Percentiles rank a stretch among this genome's conserved stretches.
Conservation (phyloP, 2,113 vertebrate species). For the human (Homo sapiens) region GRCh38 chr20:5212501-5213000, state of each 20-base stretch:
- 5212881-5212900: not conserved
- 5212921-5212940: not conserved
- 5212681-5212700: not conserved
- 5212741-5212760: not conserved
- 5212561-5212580: not conserved
- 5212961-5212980: not conserved
- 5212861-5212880: not conserved
- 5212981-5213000: too few species aligned
- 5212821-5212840: not conserved
- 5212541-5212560: not conserved
- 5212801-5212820: not conserved
- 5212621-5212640: accelerated
- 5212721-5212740: not conserved
- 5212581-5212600: too few species aligned
- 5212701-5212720: not conserved
- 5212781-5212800: not conserved
- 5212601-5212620: too few species aligned
- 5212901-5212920: not conserved
- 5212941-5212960: too few species aligned
- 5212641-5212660: too few species aligned
- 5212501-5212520: not conserved
- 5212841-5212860: not conserved
- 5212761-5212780: not conserved
- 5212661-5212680: not conserved
- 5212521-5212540: not conserved